Evolutionary conservation across 2,888 invertebrate species (phyloP).

Genomic region (Caenorhabditis macrosperma): DNA sequence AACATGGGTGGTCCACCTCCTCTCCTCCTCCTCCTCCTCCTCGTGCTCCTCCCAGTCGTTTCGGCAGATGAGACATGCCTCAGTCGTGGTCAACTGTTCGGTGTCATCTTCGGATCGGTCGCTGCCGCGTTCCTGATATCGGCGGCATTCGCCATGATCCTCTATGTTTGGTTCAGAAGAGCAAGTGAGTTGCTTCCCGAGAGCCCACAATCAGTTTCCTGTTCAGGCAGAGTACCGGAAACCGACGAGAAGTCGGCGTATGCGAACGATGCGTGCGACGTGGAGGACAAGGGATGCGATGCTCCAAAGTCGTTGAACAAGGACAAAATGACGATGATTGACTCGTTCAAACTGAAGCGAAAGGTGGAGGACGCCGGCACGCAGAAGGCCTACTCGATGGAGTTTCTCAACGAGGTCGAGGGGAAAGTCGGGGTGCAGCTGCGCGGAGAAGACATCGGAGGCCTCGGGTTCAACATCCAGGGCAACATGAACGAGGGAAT

Average conservation of each 20-base stretch:
- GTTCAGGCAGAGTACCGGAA: conserved; percentile 19
- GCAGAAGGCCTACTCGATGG: conserved; percentile 70
- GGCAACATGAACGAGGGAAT: conserved; percentile 94
- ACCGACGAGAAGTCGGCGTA: conserved; percentile 66
- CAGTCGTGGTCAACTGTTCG: conserved; percentile 71
- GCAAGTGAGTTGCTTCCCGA: conserved; percentile 22
- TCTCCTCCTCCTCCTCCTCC: conserved; percentile 4
- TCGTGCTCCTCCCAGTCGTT: not conserved
- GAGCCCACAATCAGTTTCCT: not conserved
- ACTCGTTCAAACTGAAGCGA: conserved; percentile 70
- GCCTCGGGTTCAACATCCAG: conserved; percentile 81
- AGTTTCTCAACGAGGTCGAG: conserved; percentile 71
- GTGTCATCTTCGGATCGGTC: conserved; percentile 77
- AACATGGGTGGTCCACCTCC: conserved; percentile 33
- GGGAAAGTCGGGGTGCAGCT: conserved; percentile 68
- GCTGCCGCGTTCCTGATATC: conserved; percentile 75
- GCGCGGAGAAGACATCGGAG: conserved; percentile 65
- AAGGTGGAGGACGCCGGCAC: conserved; percentile 66
- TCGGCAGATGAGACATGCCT: conserved; percentile 45
- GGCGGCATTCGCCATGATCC: conserved; percentile 63
- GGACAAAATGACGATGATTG: conserved; percentile 71
- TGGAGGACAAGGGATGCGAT: conserved; percentile 64
- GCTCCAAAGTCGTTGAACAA: conserved; percentile 47
- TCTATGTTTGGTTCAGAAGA: conserved; percentile 68
- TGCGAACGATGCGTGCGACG: conserved; percentile 64